Evolutionary conservation across 2,113 vertebrate species (phyloP).

Genomic region (Myiozetetes cayanensis): DNA sequence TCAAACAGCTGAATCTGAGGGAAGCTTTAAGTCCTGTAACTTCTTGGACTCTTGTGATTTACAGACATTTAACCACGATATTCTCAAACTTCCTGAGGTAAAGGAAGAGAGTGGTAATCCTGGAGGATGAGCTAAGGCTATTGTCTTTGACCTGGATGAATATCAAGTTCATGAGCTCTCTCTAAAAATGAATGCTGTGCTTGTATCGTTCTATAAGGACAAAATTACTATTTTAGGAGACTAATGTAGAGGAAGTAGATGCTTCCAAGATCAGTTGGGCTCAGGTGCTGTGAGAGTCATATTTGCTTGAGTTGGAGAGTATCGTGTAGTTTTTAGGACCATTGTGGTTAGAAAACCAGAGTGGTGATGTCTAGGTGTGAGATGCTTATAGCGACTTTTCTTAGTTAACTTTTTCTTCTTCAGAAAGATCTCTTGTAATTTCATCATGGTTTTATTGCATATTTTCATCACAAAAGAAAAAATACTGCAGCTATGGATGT

Average conservation of each 20-base stretch:
- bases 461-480: neutral
- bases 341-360: neutral
- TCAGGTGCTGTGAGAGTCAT: neutral
- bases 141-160: neutral
- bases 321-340: neutral
- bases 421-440: neutral
- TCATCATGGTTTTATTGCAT: neutral
- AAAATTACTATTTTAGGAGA: neutral
- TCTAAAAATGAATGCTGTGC: neutral
- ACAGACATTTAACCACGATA: neutral
- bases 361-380: neutral
- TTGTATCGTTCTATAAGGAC: neutral
- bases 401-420: neutral
- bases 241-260: neutral
- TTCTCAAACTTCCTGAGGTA: neutral
- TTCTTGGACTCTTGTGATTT: neutral
- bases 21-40: neutral
- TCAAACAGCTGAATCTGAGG: neutral
- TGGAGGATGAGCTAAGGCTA: neutral
- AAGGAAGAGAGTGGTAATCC: neutral
- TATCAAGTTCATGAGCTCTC: neutral
- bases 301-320: neutral
- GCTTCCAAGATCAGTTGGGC: neutral
- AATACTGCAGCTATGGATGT: neutral
- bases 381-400: neutral